Evolutionary conservation across 2,888 invertebrate species (phyloP).

Genomic region (Meliscaeva auricollis): DNA sequence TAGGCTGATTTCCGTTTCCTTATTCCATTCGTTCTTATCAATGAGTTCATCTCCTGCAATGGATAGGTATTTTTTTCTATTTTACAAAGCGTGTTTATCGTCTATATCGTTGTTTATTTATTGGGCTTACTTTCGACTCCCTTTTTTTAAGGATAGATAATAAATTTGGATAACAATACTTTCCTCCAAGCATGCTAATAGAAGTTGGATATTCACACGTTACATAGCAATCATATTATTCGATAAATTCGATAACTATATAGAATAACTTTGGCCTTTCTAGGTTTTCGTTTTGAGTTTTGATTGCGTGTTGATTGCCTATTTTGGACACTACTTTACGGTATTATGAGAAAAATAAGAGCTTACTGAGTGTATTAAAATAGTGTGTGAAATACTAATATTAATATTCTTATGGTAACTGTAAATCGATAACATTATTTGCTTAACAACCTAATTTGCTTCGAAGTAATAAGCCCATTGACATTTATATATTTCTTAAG

Average conservation of each 20-base stretch:
- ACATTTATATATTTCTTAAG: no score
- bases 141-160: constrained; percentile 26
- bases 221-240: constrained; percentile 41
- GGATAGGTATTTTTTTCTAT: constrained; percentile 37
- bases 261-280: neutral
- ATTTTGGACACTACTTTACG: constrained; percentile 17
- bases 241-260: constrained; percentile 25
- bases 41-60: constrained; percentile 56
- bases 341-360: neutral
- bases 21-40: constrained; percentile 34
- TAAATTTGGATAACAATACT: constrained; percentile 46
- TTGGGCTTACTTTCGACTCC: constrained; percentile 27
- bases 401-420: neutral
- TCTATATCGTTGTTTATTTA: constrained; percentile 19
- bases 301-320: constrained; percentile 36
- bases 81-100: constrained; percentile 16
- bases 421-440: constrained; percentile 54
- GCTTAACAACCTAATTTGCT: constrained; percentile 2
- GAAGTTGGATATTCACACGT: constrained; percentile 34
- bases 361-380: neutral
- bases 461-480: neutral
- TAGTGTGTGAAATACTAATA: constrained; percentile 29
- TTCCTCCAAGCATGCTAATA: constrained; percentile 35
- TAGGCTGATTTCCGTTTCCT: constrained; percentile 41
- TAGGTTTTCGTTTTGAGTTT: neutral